phyloP scores from a whole-genome alignment of 2,113 vertebrate species.

The Numida meleagris region DNA sequence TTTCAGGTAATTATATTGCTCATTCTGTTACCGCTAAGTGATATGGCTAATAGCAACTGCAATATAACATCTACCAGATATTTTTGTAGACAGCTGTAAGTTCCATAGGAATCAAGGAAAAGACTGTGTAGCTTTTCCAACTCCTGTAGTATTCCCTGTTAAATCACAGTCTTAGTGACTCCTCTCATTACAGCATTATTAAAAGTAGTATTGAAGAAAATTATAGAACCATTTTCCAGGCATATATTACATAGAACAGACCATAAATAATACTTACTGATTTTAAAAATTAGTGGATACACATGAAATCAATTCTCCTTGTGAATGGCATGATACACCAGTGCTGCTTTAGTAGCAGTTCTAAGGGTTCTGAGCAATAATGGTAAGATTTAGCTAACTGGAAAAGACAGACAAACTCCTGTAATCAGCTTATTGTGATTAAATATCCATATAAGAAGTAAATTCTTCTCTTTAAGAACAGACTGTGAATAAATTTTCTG shows the following conservation, averaged over 20 bases:
- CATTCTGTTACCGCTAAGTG: background rate
- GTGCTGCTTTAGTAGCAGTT: background rate
- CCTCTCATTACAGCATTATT: background rate
- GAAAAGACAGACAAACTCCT: background rate
- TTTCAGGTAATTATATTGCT: background rate
- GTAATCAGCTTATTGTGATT: background rate
- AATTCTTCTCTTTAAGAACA: background rate
- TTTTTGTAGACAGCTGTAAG: background rate
- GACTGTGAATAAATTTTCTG: background rate
- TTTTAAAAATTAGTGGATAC: background rate
- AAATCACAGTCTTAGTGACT: background rate
- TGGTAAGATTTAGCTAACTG: background rate
- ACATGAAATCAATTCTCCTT: background rate
- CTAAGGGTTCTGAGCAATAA: background rate
- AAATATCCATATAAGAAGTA: background rate
- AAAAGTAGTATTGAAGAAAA: background rate
- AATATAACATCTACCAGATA: background rate
- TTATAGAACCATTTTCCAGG: background rate
- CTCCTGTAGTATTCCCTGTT: background rate
- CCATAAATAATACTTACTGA: background rate
- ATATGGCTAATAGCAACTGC: background rate
- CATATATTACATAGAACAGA: background rate
- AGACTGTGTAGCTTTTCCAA: background rate
- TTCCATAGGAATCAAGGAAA: background rate
- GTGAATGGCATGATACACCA: background rate